phyloP scores from a whole-genome alignment of 2,888 invertebrate genomes.

The Ypsolopha sequella region DNA sequence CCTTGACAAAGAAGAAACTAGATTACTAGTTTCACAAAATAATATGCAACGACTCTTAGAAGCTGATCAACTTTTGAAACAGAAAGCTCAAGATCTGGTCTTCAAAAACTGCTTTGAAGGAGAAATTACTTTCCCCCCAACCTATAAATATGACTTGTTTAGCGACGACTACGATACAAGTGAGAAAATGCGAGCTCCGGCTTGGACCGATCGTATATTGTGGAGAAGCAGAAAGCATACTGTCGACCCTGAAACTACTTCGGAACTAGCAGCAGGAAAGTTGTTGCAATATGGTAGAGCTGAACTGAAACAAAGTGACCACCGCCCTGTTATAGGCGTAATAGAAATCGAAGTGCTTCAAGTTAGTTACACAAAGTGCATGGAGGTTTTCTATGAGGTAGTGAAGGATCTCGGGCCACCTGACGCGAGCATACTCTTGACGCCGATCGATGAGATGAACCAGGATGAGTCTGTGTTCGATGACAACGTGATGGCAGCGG shows the following conservation, averaged over 20 bases:
- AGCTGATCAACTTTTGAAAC: conserved; percentile 89
- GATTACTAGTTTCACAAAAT: conserved; percentile 82
- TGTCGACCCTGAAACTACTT: conserved; percentile 74
- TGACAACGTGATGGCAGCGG: conserved; percentile 82
- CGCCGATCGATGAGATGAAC: conserved; percentile 42
- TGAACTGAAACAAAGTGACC: conserved; percentile 97
- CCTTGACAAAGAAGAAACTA: conserved; percentile 94
- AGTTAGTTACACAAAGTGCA: conserved; percentile 82
- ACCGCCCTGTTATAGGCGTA: conserved; percentile 94
- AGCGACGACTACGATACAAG: conserved; percentile 99
- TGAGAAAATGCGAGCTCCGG: conserved; percentile 96
- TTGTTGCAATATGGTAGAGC: conserved; percentile 92
- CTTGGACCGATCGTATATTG: conserved; percentile 98
- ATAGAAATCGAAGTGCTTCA: conserved; percentile 89
- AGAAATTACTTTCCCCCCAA: conserved; percentile 91
- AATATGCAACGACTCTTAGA: conserved; percentile 83
- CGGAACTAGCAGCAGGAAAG: conserved; percentile 82
- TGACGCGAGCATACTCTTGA: conserved; percentile 91
- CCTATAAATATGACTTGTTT: conserved; percentile 98
- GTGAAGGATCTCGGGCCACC: conserved; percentile 92
- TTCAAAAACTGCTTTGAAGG: conserved; percentile 96
- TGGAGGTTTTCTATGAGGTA: conserved; percentile 86
- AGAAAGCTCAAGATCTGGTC: conserved; percentile 84
- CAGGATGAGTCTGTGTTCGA: conserved; percentile 77
- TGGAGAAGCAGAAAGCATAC: conserved; percentile 88